Base-by-base conservation (phyloP, 2,113 vertebrate species). In the Philantomba maxwellii region DNA sequence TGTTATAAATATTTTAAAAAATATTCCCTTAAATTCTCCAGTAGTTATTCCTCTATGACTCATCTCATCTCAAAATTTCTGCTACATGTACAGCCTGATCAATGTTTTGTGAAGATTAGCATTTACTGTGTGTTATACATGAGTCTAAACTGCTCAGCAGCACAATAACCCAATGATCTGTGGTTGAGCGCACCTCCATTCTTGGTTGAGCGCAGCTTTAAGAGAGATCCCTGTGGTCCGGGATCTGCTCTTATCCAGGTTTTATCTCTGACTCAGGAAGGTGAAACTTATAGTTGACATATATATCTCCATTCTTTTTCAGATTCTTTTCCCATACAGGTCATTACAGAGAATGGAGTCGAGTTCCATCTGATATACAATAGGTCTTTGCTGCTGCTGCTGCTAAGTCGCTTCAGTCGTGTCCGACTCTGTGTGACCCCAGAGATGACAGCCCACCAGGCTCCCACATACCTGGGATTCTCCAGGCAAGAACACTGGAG, bases 51-150 rank as follows among this genome's bases (percentile, higher is more conserved):
- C 33, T 91, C 8, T 75, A 10, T 0, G 15, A 62, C 2, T 92
- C n/a, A 70, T 77, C 93, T 92, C 4, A 17, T 92, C 45, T 60
- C 64, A 55, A 81, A 84, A 95, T 86, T 70, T 77, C 16, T 60
- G 36, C 23, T 39, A 3, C 8, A 7, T 39, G 10, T 45, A 43
- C 33, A 70, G 70, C 26, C 49, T 64, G 28, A 15, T 66, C 77
- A 86, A 70, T 16, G 19, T 66, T 62, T 58, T 96, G 89, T 58
- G 91, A 96, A 96, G 93, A 88, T 66, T 23, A 95, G 26, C 60
- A 62, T 66, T 55, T 77, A 83, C 6, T 75, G 53, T 14, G 15
- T 58, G 5, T 25, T 23, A 47, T 26, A 51, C 23, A 39, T 64
- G 90, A 89, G 58, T 39, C n/a, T 80, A 75, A 88, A 82, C 51